phyloP scores from a whole-genome alignment of 2,113 vertebrate species.

The Paramisgurnus dabryanus region DNA sequence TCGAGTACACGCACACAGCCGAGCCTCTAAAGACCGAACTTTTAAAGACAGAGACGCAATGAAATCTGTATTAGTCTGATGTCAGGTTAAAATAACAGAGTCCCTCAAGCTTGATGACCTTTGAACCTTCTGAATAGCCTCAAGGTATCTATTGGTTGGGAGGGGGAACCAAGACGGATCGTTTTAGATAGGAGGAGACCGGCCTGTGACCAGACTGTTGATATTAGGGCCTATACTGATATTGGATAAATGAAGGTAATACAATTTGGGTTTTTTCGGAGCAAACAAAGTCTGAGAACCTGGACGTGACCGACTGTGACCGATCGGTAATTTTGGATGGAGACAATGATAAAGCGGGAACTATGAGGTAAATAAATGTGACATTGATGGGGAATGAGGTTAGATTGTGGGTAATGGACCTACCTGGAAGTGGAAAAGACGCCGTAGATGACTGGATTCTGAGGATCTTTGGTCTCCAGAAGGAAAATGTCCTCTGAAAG shows the following conservation, averaged over 20 bases:
- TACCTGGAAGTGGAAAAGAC: conserved; percentile 87
- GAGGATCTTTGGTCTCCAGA: conserved; percentile 78
- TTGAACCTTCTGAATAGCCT: conserved; percentile 52
- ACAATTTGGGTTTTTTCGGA: conserved; percentile 18
- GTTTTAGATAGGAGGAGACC: conserved; percentile 39
- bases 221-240: conserved; percentile 38
- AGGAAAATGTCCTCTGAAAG: conserved; percentile 84
- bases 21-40: conserved; percentile 81
- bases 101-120: conserved; percentile 59
- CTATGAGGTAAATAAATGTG: conserved; percentile 19
- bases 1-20: conserved; percentile 79
- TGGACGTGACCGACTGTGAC: conserved; percentile 7
- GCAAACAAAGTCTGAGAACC: conserved; percentile 13
- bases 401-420: conserved; percentile 33
- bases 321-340: conserved; percentile 24
- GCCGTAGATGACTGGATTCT: conserved; percentile 81
- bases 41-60: conserved; percentile 24
- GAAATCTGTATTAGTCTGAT: conserved; percentile 44
- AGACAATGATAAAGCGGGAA: conserved; percentile 14
- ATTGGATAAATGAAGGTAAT: conserved; percentile 37
- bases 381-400: conserved; percentile 6
- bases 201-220: conserved; percentile 36
- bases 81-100: conserved; percentile 64
- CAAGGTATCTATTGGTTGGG: conserved; percentile 31
- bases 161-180: conserved; percentile 29